Base-by-base conservation (phyloP, 1,140 invertebrate species). In the Leucophenga varia region DNA sequence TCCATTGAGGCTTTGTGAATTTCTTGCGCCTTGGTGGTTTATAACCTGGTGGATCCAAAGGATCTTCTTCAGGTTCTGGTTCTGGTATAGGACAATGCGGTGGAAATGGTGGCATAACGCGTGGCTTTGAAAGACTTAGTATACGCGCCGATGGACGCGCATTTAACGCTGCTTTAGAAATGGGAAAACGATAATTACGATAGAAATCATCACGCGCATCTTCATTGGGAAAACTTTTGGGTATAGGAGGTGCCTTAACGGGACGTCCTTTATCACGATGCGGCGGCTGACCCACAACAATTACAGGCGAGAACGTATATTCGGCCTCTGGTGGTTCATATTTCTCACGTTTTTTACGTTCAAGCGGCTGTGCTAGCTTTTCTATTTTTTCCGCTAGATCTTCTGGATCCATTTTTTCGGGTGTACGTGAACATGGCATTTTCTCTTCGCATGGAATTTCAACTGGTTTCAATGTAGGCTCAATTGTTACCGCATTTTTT, bases 1-100 rank as follows among this genome's bases (percentile, higher is more conserved):
- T 45, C 69, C 69, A 72, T 35, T 56, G 61, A 8, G 51, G 54
- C 18, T 48, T 31, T 8, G 64, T 72, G 3, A 72, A 70, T 38
- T 59, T 63, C 28, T 52, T 57, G 6, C 69, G 50, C 13, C 44
- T 49, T 0, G 56, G 53, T 6, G 53, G 59, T 3, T 38, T 36
- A n/a, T n/a, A n/a, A n/a, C n/a, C n/a, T n/a, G n/a, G n/a, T 10
- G 42, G 30, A 4, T 53, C 42, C 34, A 54, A 25, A 0, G 44
- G 39, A 12, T 47, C 31, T 22, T 22, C 20, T n/a, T 40, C 44
- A 6, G 43, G 22, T 0, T 34, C 2, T 12, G 37, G 54, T 0
- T 40, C 28, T 7, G 69, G 64, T 9, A 64, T 57, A n/a, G 40
- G 43, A 44, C 69, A 72, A 38, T 72, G 69, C 0, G 57, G 59